Percentiles rank a stretch among this genome's conserved stretches.
Evolutionary conservation across 1,140 invertebrate genomes (phyloP).

Genomic region (Dufourea novaeangliae): DNA sequence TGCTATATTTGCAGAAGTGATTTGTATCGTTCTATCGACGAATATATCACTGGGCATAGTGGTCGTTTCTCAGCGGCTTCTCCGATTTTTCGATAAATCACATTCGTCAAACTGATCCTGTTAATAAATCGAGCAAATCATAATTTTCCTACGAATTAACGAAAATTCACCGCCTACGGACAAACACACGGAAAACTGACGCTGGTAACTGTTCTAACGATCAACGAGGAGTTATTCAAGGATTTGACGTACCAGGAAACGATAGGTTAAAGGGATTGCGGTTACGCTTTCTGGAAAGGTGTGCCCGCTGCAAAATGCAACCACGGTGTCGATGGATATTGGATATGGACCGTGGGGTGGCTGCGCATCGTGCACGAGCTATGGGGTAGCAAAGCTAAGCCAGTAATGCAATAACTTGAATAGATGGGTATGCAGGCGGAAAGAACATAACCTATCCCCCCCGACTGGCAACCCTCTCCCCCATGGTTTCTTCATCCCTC

Average conservation of each 20-base stretch:
- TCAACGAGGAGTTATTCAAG: no score
- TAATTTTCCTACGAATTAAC: not conserved
- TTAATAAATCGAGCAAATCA: constrained; percentile 14
- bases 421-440: constrained; percentile 77
- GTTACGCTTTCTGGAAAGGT: constrained; percentile 69
- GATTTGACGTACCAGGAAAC: not conserved
- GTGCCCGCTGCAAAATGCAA: constrained; percentile 71
- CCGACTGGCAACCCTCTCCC: constrained; percentile 39
- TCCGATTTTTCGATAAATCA: constrained; percentile 15
- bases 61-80: not conserved
- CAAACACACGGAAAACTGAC: not conserved
- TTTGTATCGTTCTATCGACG: constrained; percentile 9
- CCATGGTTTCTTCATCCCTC: not conserved
- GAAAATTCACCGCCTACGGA: not conserved
- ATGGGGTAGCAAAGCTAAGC: constrained; percentile 77
- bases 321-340: constrained; percentile 69
- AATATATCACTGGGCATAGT: not conserved
- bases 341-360: constrained; percentile 70
- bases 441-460: constrained; percentile 71
- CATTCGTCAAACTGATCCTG: not conserved
- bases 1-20: constrained; percentile 38
- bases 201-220: no score
- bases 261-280: constrained; percentile 68
- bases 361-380: constrained; percentile 49
- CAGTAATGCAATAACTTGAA: constrained; percentile 81